phyloP scores from a whole-genome alignment of 30 jellyfish, hydroid and myxozoan species.

The Cassiopea xamachana region DNA sequence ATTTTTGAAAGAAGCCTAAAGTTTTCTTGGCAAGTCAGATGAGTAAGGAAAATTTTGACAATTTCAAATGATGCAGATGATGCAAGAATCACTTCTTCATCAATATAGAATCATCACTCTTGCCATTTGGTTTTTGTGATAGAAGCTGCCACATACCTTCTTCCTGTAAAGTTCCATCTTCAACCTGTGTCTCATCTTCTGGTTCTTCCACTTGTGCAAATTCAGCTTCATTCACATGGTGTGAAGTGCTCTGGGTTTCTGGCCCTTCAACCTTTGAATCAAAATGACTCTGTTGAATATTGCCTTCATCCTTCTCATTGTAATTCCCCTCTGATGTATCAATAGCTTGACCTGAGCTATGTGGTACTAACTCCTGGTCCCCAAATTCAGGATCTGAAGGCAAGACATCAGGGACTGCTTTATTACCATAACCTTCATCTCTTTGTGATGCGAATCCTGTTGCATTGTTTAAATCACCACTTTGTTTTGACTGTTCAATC shows the following conservation, averaged over 20 bases:
- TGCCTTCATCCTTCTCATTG: neutral
- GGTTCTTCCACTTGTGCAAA: conserved; percentile 2
- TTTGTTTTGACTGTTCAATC: neutral
- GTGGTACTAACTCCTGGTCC: neutral
- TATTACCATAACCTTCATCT: neutral
- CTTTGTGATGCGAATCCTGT: neutral
- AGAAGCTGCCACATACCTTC: neutral
- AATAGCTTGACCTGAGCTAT: neutral
- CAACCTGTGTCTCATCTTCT: neutral
- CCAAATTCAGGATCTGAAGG: neutral
- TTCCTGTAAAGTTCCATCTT: neutral
- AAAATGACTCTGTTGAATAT: neutral
- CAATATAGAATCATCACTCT: conserved; percentile 49
- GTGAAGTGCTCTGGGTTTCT: neutral
- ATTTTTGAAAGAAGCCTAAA: neutral
- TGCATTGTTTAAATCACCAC: neutral
- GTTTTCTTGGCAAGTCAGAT: conserved; percentile 68
- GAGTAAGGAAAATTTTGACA: conserved; percentile 75
- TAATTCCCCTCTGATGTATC: neutral
- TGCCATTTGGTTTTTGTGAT: neutral
- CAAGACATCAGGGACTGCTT: neutral
- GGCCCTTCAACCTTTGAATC: neutral
- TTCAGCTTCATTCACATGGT: conserved; percentile 2
- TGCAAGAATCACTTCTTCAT: conserved; percentile 36
- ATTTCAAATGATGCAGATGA: neutral